Evolutionary conservation across 2,797 vertebrate species (phyloP).

Genomic region (Australoheros facetus): DNA sequence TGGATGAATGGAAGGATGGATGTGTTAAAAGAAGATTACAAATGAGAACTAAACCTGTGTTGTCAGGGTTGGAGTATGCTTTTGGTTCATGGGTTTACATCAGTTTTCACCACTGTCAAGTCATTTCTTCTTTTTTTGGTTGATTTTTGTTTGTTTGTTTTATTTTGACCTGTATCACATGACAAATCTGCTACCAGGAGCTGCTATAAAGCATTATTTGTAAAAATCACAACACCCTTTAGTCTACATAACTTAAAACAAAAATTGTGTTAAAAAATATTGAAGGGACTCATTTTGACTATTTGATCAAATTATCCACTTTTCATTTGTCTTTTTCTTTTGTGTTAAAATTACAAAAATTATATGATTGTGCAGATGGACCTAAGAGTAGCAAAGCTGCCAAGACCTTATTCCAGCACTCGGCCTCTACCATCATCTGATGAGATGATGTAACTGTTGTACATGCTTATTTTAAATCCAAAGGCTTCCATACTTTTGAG

Average conservation of each 20-base stretch:
- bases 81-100: not conserved
- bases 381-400: not conserved
- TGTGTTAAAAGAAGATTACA: not conserved
- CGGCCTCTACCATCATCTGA: not conserved
- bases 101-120: not conserved
- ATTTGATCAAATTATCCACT: not conserved
- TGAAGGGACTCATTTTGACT: not conserved
- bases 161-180: not conserved
- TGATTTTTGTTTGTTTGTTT: not conserved
- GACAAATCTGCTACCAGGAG: not conserved
- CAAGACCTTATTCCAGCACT: not conserved
- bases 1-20: no score
- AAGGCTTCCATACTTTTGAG: not conserved
- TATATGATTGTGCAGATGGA: not conserved
- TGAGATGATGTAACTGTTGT: not conserved
- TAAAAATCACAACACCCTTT: not conserved
- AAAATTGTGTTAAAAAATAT: not conserved
- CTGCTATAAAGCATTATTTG: not conserved
- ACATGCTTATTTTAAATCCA: not conserved
- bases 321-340: no score
- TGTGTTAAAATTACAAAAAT: not conserved
- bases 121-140: no score
- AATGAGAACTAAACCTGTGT: conserved; percentile 11
- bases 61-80: not conserved
- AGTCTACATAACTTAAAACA: not conserved